Conservation (phyloP, 2,888 invertebrate species). For the Epicampocera succincta region DNA sequence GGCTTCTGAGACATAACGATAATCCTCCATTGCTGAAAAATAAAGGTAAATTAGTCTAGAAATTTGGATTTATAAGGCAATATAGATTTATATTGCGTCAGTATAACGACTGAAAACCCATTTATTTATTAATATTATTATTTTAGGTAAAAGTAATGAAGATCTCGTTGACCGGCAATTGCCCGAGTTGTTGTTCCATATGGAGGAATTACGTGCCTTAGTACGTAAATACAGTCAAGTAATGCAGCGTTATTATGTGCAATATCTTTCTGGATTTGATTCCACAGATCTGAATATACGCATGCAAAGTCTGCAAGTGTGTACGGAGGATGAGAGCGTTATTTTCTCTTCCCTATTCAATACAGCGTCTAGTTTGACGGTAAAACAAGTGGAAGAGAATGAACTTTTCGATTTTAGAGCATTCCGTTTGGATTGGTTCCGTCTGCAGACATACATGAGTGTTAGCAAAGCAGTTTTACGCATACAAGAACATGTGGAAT, state of each 20-base stretch:
- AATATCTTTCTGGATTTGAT: slow-evolving; percentile 98
- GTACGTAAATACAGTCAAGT: slow-evolving; percentile 98
- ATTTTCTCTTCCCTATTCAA: slow-evolving; percentile 97
- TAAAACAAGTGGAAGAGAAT: slow-evolving; percentile 98
- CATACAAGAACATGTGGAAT: slow-evolving; percentile 91
- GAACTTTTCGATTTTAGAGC: slow-evolving; percentile 97
- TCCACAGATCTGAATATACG: slow-evolving; percentile 94
- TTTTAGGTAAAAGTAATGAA: slow-evolving; percentile 85
- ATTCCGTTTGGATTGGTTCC: slow-evolving; percentile 97
- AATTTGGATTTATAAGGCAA: too few species aligned
- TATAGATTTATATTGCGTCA: too few species aligned
- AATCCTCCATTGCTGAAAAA: slow-evolving; percentile 94
- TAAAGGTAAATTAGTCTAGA: slow-evolving; percentile 83
- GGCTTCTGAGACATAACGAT: slow-evolving; percentile 97
- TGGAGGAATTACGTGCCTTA: slow-evolving; percentile 97
- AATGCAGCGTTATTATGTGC: slow-evolving; percentile 98
- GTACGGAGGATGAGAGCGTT: slow-evolving; percentile 96
- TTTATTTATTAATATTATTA: neutral
- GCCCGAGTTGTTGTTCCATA: slow-evolving; percentile 98
- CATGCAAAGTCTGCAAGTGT: slow-evolving; percentile 90
- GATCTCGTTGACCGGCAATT: slow-evolving; percentile 97
- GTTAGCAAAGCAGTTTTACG: slow-evolving; percentile 90
- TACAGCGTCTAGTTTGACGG: slow-evolving; percentile 91
- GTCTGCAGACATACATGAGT: slow-evolving; percentile 96
- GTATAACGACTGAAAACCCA: too few species aligned